These are phyloP conservation scores for Fopius arisanus DNA, from an alignment of 1,140 invertebrate genomes.

Conservation along the genomic window DNA sequence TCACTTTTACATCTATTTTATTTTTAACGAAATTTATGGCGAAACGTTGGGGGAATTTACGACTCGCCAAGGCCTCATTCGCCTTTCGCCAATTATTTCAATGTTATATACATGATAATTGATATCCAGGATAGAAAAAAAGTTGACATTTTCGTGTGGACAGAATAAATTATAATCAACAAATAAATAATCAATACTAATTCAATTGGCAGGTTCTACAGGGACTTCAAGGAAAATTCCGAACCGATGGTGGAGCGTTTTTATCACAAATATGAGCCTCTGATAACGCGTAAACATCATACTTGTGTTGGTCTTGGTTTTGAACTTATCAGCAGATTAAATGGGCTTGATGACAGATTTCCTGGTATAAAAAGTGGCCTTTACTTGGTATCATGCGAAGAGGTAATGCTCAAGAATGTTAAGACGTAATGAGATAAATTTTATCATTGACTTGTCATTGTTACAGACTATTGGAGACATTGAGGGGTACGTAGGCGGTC, in stretches of 20 bases:
- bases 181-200: conserved; percentile 12
- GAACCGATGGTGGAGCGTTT: conserved; percentile 72
- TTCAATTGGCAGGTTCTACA: conserved; percentile 80
- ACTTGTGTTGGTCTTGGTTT: conserved; percentile 89
- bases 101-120: too few species aligned
- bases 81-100: too few species aligned
- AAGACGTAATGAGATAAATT: neutral
- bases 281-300: conserved; percentile 79
- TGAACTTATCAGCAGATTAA: conserved; percentile 74
- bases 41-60: too few species aligned
- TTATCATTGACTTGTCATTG: neutral
- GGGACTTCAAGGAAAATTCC: conserved; percentile 72
- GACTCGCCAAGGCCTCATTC: too few species aligned
- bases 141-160: too few species aligned
- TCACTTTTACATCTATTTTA: neutral
- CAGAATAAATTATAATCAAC: too few species aligned
- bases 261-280: conserved; percentile 78
- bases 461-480: conserved; percentile 70
- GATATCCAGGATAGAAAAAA: too few species aligned
- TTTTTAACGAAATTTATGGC: too few species aligned
- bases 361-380: conserved; percentile 72
- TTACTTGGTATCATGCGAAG: conserved; percentile 87
- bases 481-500: conserved; percentile 71
- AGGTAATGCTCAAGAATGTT: conserved; percentile 60
- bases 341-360: conserved; percentile 67